Evolutionary conservation across 2,797 vertebrate species (phyloP).

Genomic region (Halcyon chelicuti): DNA sequence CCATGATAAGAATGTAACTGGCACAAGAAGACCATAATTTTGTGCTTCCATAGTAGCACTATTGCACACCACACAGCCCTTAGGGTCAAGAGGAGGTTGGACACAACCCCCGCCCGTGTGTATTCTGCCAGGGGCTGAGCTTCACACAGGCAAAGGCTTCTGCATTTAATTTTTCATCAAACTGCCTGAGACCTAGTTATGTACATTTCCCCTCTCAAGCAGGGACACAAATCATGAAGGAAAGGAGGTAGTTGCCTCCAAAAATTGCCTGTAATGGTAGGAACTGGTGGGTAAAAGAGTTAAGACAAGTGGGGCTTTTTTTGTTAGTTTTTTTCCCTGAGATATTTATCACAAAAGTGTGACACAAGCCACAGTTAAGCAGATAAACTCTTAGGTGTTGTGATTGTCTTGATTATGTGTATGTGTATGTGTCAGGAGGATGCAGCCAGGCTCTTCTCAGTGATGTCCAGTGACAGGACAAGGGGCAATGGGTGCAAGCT

Average conservation of each 20-base stretch:
- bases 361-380: not conserved
- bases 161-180: not conserved
- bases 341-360: not conserved
- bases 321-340: not conserved
- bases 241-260: not conserved
- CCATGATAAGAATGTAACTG: not conserved
- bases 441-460: no score
- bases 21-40: not conserved
- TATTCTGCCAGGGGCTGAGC: not conserved
- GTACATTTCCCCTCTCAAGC: not conserved
- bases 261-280: not conserved
- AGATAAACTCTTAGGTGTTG: not conserved
- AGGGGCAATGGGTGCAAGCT: no score
- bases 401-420: not conserved
- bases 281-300: not conserved
- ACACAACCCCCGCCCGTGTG: not conserved
- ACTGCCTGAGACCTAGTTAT: not conserved
- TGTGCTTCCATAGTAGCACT: accelerated
- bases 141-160: not conserved
- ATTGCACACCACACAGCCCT: accelerated
- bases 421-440: no score
- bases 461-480: no score
- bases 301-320: not conserved
- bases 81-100: not conserved
- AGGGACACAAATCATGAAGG: not conserved